Evolutionary conservation across 2,113 vertebrate genomes (phyloP).

Genomic region (Polyodon spathula): DNA sequence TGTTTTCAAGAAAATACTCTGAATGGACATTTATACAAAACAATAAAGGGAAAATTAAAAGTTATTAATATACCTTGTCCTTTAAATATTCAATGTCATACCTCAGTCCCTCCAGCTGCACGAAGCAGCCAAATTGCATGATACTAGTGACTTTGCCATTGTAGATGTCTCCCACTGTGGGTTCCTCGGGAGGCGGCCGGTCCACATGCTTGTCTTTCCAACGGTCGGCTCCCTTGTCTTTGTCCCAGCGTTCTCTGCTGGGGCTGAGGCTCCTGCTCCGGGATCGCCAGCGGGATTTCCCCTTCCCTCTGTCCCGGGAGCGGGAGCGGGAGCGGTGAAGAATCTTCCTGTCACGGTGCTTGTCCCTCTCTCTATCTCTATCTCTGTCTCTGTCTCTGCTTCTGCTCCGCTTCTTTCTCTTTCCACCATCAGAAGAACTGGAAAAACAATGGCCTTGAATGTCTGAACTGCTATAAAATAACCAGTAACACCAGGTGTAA

Average conservation of each 20-base stretch:
- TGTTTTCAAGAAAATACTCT: too few relatives aligned
- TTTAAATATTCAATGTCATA: constrained; percentile 28
- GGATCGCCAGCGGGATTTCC: constrained; percentile 43
- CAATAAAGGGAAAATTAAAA: too few relatives aligned
- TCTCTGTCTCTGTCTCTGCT: too few relatives aligned
- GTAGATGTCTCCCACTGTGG: constrained; percentile 89
- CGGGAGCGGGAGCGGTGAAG: constrained; percentile 59
- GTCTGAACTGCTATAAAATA: background rate
- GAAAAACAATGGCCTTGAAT: background rate
- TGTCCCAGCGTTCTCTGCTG: constrained; percentile 51
- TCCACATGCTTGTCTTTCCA: constrained; percentile 94
- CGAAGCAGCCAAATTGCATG: constrained; percentile 98
- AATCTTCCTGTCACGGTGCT: constrained; percentile 51
- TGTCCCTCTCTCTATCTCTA: constrained; percentile 48
- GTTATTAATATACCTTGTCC: too few relatives aligned
- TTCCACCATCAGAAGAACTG: constrained; percentile 46
- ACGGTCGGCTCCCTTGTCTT: constrained; percentile 55
- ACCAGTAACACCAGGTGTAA: background rate
- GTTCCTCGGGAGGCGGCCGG: constrained; percentile 85
- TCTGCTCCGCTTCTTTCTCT: constrained; percentile 61
- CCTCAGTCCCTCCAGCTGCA: constrained; percentile 92
- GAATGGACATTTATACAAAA: too few relatives aligned
- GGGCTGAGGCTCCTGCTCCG: constrained; percentile 70
- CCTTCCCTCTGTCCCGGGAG: constrained; percentile 59
- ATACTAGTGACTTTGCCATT: constrained; percentile 96